Percentiles rank a stretch among this genome's conserved stretches.
Evolutionary conservation across 2,797 vertebrate genomes (phyloP).

Genomic region (Semaprochilodus insignis): DNA sequence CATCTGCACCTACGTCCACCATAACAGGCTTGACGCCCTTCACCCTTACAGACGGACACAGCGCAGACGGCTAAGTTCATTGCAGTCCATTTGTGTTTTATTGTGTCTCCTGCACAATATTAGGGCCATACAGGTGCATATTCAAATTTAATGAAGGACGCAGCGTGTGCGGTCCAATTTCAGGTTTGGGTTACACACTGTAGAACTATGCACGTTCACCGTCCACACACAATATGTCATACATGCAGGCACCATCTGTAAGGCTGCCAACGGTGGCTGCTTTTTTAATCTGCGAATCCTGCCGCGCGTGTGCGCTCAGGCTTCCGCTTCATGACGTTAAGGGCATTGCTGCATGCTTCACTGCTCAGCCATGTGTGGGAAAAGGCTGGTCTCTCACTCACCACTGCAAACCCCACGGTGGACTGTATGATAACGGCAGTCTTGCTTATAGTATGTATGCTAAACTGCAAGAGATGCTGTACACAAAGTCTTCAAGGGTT

Average conservation of each 20-base stretch:
- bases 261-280: slow-evolving; percentile 30
- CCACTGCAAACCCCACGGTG: neutral
- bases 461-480: neutral
- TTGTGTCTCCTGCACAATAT: slow-evolving; percentile 45
- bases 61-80: neutral
- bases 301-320: slow-evolving; percentile 45
- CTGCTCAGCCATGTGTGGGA: slow-evolving; percentile 32
- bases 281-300: slow-evolving; percentile 32
- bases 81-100: slow-evolving; percentile 6
- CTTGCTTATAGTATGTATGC: neutral
- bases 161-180: slow-evolving; percentile 76
- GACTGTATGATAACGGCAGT: neutral
- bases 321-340: slow-evolving; percentile 37
- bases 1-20: neutral
- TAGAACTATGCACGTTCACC: slow-evolving; percentile 44
- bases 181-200: slow-evolving; percentile 77
- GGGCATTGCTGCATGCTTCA: slow-evolving; percentile 36
- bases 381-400: slow-evolving; percentile 22
- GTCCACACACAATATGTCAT: slow-evolving; percentile 37
- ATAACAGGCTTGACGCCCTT: neutral
- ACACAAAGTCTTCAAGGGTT: neutral
- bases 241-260: slow-evolving; percentile 31
- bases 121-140: slow-evolving; percentile 65
- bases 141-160: slow-evolving; percentile 83
- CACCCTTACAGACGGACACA: neutral